Conservation (phyloP, 35 echinoderm and acorn worm genomes). For the Apostichopus californicus region DNA sequence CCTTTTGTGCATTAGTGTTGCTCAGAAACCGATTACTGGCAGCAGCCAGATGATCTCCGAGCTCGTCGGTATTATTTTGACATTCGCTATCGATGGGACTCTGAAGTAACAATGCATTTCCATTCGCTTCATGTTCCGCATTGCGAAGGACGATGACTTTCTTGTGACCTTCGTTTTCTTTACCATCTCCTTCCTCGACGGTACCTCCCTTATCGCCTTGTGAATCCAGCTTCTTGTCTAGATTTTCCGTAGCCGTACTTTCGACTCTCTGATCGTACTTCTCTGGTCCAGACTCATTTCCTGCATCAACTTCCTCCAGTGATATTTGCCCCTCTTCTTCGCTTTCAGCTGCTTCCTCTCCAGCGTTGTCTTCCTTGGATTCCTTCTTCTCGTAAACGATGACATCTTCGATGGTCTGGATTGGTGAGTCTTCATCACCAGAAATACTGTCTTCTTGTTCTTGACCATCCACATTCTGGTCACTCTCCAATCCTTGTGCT, state of each 20-base stretch:
- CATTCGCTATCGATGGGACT: not conserved
- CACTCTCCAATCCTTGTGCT: not conserved
- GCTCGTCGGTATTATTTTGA: not conserved
- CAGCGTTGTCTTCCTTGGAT: not conserved
- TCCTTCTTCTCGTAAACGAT: not conserved
- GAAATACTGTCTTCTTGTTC: not conserved
- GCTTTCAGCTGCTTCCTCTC: too few relatives aligned
- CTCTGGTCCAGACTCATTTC: not conserved
- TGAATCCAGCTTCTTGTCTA: not conserved
- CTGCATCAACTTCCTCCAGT: not conserved
- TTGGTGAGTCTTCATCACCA: not conserved
- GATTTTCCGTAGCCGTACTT: not conserved
- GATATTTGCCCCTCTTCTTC: not conserved
- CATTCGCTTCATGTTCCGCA: not conserved
- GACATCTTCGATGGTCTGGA: not conserved
- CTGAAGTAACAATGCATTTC: not conserved
- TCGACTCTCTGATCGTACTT: not conserved
- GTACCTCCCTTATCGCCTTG: not conserved
- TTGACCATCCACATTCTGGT: not conserved
- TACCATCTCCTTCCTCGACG: not conserved
- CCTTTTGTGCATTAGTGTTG: not conserved
- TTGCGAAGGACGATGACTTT: not conserved
- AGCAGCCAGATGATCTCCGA: not conserved
- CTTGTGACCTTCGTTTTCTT: not conserved
- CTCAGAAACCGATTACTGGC: not conserved